phyloP scores from a whole-genome alignment of 2,797 vertebrate genomes.

The Cetoscarus ocellatus region DNA sequence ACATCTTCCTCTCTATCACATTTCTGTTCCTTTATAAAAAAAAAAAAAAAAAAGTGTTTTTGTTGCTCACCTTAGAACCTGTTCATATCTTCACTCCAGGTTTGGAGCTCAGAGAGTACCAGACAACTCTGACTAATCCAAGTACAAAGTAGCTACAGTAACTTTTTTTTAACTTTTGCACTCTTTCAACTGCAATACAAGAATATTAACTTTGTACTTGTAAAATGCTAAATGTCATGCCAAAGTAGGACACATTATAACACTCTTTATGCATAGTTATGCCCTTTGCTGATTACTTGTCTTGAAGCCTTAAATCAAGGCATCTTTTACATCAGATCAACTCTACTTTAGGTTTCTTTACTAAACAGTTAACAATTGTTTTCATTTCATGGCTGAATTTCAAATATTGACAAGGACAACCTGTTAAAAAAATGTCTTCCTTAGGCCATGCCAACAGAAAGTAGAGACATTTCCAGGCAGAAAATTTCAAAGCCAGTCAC shows the following conservation, averaged over 20 bases:
- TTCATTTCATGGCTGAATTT: no score
- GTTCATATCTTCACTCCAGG: slow-evolving; percentile 20
- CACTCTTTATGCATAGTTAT: neutral
- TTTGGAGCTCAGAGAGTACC: slow-evolving; percentile 10
- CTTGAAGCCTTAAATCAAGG: no score
- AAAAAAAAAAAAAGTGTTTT: no score
- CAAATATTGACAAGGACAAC: no score
- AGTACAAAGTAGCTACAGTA: neutral
- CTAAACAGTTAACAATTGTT: no score
- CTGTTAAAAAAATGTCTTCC: no score
- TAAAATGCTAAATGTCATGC: neutral
- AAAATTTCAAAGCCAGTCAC: no score
- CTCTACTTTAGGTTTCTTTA: no score
- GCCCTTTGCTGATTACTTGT: no score
- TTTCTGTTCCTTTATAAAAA: slow-evolving; percentile 19
- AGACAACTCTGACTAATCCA: slow-evolving; percentile 27
- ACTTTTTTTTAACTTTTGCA: neutral
- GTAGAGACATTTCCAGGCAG: no score
- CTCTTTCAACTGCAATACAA: neutral
- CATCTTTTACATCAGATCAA: no score
- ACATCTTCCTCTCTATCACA: slow-evolving; percentile 20
- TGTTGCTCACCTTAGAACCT: slow-evolving; percentile 32
- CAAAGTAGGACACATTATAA: neutral
- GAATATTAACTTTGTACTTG: neutral
- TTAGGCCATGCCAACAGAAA: no score